Evolutionary conservation across 1,140 invertebrate genomes (phyloP).

Genomic region (Ceratina calcarata): DNA sequence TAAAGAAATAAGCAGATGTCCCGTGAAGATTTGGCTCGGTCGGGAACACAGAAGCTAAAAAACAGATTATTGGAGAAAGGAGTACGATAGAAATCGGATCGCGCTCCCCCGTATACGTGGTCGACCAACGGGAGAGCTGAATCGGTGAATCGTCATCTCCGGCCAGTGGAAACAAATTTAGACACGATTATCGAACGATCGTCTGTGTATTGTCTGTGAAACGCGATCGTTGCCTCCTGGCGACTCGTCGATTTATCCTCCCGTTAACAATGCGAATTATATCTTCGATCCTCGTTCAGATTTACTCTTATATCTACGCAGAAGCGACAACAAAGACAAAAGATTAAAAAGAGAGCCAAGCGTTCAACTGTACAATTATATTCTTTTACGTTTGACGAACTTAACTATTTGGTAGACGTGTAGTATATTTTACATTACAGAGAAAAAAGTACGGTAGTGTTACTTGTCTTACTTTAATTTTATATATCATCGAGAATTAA

Average conservation of each 20-base stretch:
- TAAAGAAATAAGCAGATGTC: slow-evolving; percentile 19
- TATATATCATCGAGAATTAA: slow-evolving; percentile 73
- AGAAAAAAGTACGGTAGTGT: slow-evolving; percentile 65
- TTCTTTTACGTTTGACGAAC: slow-evolving; percentile 69
- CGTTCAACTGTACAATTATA: slow-evolving; percentile 70
- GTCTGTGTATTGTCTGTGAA: background rate
- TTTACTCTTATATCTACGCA: background rate
- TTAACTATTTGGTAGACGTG: slow-evolving; percentile 62
- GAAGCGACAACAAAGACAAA: slow-evolving; percentile 33
- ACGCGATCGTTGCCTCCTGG: background rate
- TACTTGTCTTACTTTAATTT: slow-evolving; percentile 73
- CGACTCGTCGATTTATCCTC: slow-evolving; percentile 9
- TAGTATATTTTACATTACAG: slow-evolving; percentile 74
- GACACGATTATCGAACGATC: background rate
- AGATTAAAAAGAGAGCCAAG: slow-evolving; percentile 52
- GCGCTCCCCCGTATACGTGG: slow-evolving; percentile 9
- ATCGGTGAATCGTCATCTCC: slow-evolving; percentile 15
- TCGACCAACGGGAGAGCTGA: slow-evolving; percentile 40
- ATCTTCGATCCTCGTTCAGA: slow-evolving; percentile 28
- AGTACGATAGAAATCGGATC: slow-evolving; percentile 19
- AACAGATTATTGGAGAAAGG: background rate
- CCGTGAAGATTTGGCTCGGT: slow-evolving; percentile 38
- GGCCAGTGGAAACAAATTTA: background rate
- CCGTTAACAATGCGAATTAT: slow-evolving; percentile 41
- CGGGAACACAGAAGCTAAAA: background rate